Evolutionary conservation across 1,140 invertebrate species (phyloP).

Genomic region (Zaprionus nigranus): DNA sequence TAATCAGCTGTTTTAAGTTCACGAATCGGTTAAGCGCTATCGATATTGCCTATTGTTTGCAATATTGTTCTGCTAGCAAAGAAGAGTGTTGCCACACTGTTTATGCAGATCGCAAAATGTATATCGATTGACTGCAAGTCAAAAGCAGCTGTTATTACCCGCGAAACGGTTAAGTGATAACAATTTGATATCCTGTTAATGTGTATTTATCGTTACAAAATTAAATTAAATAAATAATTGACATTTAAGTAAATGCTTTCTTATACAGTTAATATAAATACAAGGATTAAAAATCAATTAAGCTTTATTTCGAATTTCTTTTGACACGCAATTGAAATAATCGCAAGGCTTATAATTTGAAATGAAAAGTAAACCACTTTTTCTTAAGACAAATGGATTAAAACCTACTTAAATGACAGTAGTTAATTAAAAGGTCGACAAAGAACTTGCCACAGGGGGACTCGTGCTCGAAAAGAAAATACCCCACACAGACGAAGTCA

Average conservation of each 20-base stretch:
- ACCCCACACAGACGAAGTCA: conserved; percentile 30
- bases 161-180: conserved; percentile 31
- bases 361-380: not conserved
- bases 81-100: conserved; percentile 4
- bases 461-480: conserved; percentile 14
- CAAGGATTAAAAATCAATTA: not conserved
- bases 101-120: not conserved
- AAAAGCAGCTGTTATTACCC: conserved; percentile 13
- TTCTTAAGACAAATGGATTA: conserved; percentile 25
- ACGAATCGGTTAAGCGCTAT: conserved; percentile 41
- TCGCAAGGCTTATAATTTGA: not conserved
- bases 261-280: not conserved
- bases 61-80: no score
- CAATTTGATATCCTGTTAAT: not conserved
- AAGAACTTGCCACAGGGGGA: not conserved
- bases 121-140: conserved; percentile 1
- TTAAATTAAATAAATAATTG: not conserved
- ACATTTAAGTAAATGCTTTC: not conserved
- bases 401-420: conserved; percentile 25
- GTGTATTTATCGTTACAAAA: not conserved
- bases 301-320: not conserved
- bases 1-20: conserved; percentile 29
- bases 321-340: not conserved
- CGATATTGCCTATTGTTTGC: conserved; percentile 12
- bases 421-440: conserved; percentile 42